Evolutionary conservation across 64 coral and sea anemone genomes (phyloP).

Genomic region (Montipora capricornis): DNA sequence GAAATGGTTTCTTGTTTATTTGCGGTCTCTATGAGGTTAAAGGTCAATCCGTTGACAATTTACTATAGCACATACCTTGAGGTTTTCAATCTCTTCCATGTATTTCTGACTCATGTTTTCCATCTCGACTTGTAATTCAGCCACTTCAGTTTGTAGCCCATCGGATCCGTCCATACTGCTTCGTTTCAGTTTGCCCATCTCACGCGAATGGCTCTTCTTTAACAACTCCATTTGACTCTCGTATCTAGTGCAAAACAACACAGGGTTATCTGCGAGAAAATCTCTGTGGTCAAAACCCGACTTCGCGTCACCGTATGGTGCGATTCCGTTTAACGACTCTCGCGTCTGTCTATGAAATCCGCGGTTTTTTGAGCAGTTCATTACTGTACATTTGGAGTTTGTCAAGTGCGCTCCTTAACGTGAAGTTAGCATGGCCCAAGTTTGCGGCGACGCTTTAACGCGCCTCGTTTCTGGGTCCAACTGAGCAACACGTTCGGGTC

Average conservation of each 20-base stretch:
- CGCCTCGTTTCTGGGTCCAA: neutral
- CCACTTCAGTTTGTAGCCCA: constrained; percentile 80
- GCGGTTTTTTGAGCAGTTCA: neutral
- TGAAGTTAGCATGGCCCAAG: neutral
- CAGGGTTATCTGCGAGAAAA: neutral
- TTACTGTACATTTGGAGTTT: neutral
- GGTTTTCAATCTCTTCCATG: constrained; percentile 86
- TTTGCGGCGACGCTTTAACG: neutral
- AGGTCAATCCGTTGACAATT: neutral
- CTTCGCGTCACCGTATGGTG: neutral
- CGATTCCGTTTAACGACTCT: neutral
- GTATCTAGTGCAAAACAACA: constrained; percentile 52
- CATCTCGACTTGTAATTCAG: constrained; percentile 88
- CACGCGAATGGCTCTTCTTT: constrained; percentile 91
- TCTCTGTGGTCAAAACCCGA: neutral
- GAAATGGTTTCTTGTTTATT: neutral
- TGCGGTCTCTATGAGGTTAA: neutral
- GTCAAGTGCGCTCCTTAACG: neutral
- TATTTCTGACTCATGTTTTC: constrained; percentile 89
- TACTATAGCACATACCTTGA: constrained; percentile 34
- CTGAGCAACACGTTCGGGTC: neutral
- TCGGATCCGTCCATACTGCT: constrained; percentile 71
- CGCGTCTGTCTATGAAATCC: neutral
- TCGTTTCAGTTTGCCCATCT: constrained; percentile 90
- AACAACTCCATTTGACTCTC: constrained; percentile 93